phyloP scores from a whole-genome alignment of 2,888 invertebrate species.

The Machimus rusticus region DNA sequence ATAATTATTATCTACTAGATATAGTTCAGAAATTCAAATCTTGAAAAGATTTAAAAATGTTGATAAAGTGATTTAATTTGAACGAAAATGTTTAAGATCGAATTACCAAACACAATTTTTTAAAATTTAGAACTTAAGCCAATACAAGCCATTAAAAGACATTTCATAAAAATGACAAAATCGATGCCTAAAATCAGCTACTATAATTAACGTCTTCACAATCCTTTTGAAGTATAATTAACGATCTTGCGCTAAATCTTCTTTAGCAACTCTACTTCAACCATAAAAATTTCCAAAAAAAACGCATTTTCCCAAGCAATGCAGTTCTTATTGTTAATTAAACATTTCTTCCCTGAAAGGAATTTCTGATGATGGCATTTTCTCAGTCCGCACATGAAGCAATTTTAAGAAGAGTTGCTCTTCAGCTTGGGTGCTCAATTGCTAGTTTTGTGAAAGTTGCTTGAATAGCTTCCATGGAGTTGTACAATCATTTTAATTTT shows the following conservation, averaged over 20 bases:
- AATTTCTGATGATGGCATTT: background rate
- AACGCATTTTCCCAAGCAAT: background rate
- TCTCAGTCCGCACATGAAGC: background rate
- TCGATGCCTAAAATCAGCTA: background rate
- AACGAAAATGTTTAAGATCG: too few relatives aligned
- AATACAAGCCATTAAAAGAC: background rate
- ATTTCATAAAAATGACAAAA: background rate
- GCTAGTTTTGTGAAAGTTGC: conserved; percentile 25
- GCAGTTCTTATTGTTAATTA: background rate
- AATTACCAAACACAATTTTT: too few relatives aligned
- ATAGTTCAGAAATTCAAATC: too few relatives aligned
- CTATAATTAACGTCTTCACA: background rate
- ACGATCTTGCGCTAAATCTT: background rate
- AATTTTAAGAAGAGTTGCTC: background rate
- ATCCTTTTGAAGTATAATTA: background rate
- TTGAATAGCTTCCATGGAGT: background rate
- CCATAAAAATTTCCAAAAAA: background rate
- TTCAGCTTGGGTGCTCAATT: background rate
- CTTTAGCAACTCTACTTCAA: background rate
- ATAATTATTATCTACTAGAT: too few relatives aligned
- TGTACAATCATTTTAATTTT: background rate
- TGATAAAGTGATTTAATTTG: too few relatives aligned
- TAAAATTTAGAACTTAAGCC: too few relatives aligned
- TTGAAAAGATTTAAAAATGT: too few relatives aligned
- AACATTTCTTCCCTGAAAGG: background rate